Percentiles rank a stretch among this genome's conserved stretches.
Evolutionary conservation across 2,888 invertebrate genomes (phyloP).

Genomic region (Cactoblastis cactorum): DNA sequence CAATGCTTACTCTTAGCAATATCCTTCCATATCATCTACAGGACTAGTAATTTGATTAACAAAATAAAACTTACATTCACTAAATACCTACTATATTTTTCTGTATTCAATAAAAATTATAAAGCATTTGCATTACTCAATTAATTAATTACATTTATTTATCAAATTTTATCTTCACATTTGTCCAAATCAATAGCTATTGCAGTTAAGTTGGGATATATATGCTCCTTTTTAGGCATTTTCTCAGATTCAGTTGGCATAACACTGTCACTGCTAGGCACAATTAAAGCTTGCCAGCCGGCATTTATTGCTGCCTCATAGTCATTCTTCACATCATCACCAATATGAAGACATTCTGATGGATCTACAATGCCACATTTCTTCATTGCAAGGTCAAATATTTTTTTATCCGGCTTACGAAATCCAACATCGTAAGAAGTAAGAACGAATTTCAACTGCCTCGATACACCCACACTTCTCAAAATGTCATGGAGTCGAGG

Average conservation of each 20-base stretch:
- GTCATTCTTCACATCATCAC: constrained; percentile 87
- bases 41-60: too few species aligned
- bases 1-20: too few species aligned
- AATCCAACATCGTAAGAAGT: constrained; percentile 86
- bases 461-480: constrained; percentile 80
- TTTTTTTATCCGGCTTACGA: constrained; percentile 86
- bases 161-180: constrained; percentile 33
- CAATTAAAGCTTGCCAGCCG: constrained; percentile 85
- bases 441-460: constrained; percentile 89
- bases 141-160: too few species aligned
- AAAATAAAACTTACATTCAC: too few species aligned
- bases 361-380: constrained; percentile 69
- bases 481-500: constrained; percentile 86
- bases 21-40: too few species aligned
- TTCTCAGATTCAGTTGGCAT: constrained; percentile 22
- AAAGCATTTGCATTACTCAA: constrained; percentile 20
- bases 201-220: constrained; percentile 48
- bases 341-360: constrained; percentile 88
- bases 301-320: constrained; percentile 86
- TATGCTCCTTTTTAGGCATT: constrained; percentile 35
- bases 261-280: constrained; percentile 28
- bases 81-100: too few species aligned
- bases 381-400: constrained; percentile 83
- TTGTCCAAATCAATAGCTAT: constrained; percentile 37
- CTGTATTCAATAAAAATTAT: too few species aligned